Percentiles rank a stretch among this genome's conserved stretches.
Conservation (phyloP, 2,113 vertebrate genomes). For the Turnix velox region DNA sequence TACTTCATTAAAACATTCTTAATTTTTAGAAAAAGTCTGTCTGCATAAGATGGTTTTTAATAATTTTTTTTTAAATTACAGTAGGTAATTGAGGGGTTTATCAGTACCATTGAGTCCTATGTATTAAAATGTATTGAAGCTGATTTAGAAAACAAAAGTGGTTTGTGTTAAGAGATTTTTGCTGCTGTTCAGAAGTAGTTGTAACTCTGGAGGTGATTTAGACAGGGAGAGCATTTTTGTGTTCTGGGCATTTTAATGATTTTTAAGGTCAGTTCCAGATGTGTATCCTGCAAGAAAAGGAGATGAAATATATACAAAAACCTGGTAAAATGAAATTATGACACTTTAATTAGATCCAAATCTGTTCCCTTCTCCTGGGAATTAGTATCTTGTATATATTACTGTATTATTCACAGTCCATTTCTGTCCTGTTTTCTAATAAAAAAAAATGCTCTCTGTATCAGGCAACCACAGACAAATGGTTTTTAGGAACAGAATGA, state of each 20-base stretch:
- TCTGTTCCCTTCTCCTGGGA: neutral
- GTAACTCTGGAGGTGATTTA: neutral
- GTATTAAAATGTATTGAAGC: neutral
- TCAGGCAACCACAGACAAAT: fast-evolving
- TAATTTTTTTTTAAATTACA: neutral
- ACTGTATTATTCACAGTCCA: neutral
- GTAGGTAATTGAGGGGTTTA: neutral
- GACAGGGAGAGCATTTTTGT: neutral
- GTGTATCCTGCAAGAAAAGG: neutral
- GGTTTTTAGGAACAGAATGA: neutral
- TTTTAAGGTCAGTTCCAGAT: neutral
- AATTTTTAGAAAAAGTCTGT: neutral
- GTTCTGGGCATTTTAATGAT: neutral
- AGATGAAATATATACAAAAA: neutral
- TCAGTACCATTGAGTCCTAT: fast-evolving
- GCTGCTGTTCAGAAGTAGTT: neutral
- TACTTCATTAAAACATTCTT: neutral
- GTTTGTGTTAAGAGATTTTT: neutral
- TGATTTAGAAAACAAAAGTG: neutral
- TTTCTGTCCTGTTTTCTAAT: neutral
- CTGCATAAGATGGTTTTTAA: neutral
- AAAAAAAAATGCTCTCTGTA: neutral
- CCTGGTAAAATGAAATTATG: neutral
- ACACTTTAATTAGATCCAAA: neutral
- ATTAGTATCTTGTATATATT: neutral